phyloP scores from a whole-genome alignment of 2,113 vertebrate genomes.

The Apodemus speciosus region DNA sequence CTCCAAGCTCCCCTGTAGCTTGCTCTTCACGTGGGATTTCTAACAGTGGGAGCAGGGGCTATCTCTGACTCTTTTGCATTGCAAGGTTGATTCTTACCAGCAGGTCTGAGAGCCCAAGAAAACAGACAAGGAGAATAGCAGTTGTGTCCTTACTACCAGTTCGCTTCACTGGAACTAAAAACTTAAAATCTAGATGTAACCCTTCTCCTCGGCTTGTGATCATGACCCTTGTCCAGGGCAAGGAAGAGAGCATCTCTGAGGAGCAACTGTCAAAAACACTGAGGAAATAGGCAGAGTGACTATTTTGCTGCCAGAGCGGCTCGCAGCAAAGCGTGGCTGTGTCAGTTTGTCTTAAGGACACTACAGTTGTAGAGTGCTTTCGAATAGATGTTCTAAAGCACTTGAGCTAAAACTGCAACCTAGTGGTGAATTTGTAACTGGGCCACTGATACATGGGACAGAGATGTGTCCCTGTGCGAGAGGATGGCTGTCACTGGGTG shows the following conservation, averaged over 20 bases:
- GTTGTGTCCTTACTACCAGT: neutral
- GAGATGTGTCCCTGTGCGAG: neutral
- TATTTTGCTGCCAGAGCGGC: neutral
- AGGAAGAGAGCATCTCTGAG: neutral
- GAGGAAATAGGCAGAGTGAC: neutral
- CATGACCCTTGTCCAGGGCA: neutral
- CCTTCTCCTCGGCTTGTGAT: neutral
- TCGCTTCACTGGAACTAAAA: neutral
- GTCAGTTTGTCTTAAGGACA: neutral
- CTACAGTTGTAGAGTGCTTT: neutral
- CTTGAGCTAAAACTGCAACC: slow-evolving; percentile 71
- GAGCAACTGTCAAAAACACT: neutral
- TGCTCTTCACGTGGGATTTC: no score
- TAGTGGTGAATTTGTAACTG: slow-evolving; percentile 59
- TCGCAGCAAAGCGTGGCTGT: neutral
- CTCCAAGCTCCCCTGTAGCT: no score
- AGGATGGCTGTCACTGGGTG: neutral
- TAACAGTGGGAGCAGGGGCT: no score
- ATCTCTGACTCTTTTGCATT: no score
- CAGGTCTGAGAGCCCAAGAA: neutral
- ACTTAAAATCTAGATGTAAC: neutral
- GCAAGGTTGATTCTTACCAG: neutral
- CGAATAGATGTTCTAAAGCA: neutral
- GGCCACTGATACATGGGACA: neutral
- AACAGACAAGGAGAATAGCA: neutral